Conservation (phyloP, 2,113 vertebrate genomes). For the Toxostoma redivivum region DNA sequence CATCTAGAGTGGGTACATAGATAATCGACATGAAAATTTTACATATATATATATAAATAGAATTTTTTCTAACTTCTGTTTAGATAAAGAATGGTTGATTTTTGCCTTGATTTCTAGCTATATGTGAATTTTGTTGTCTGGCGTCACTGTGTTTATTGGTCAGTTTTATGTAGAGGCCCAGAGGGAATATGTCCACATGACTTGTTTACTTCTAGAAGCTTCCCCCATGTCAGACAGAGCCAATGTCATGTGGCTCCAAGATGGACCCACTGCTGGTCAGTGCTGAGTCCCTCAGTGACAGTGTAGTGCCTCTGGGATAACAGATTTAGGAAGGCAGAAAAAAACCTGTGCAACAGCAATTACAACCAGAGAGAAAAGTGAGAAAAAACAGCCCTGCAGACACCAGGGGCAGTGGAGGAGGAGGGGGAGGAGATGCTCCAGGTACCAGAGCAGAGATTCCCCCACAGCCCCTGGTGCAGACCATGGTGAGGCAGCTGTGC, state of each 20-base stretch:
- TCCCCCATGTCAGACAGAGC: neutral
- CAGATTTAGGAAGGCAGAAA: neutral
- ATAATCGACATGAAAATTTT: neutral
- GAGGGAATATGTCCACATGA: slow-evolving; percentile 65
- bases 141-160: neutral
- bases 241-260: neutral
- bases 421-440: neutral
- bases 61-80: neutral
- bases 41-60: neutral
- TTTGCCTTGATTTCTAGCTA: neutral
- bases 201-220: slow-evolving; percentile 43
- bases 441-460: neutral
- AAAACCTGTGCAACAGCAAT: neutral
- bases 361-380: neutral
- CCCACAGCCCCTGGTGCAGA: neutral
- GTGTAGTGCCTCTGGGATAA: neutral
- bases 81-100: neutral
- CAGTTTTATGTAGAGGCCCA: slow-evolving; percentile 72
- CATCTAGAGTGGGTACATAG: neutral
- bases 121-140: neutral
- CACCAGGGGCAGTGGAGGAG: neutral
- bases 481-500: neutral
- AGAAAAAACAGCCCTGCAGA: neutral
- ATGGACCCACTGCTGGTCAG: neutral
- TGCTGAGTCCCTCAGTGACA: neutral